phyloP scores from a whole-genome alignment of 2,888 invertebrate genomes.

The Cantharis flavilabris region DNA sequence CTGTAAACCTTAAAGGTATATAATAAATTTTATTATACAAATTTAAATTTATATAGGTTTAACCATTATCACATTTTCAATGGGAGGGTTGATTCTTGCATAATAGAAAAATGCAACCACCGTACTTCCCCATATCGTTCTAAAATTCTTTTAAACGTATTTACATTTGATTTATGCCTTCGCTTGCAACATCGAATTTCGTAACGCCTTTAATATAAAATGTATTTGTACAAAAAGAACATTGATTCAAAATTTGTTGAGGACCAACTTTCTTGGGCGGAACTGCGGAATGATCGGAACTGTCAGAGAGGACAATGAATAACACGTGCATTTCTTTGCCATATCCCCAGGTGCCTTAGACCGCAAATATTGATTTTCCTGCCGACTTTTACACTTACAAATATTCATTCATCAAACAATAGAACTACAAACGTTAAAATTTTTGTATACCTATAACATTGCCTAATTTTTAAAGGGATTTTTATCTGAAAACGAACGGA shows the following conservation, averaged over 20 bases:
- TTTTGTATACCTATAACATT: conserved; percentile 25
- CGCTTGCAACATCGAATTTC: conserved; percentile 4
- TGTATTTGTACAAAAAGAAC: neutral
- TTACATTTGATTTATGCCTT: conserved; percentile 28
- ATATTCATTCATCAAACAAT: conserved; percentile 15
- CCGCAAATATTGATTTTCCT: conserved; percentile 43
- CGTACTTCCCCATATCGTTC: conserved; percentile 27
- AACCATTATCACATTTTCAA: neutral
- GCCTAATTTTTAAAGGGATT: conserved; percentile 13
- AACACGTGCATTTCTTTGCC: conserved; percentile 31
- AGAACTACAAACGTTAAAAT: conserved; percentile 14
- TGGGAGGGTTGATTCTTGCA: conserved; percentile 15
- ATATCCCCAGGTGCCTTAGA: conserved; percentile 31
- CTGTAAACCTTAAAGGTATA: neutral
- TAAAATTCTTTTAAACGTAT: conserved; percentile 19
- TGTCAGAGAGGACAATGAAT: conserved; percentile 23
- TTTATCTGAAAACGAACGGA: conserved; percentile 18
- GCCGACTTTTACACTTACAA: conserved; percentile 33
- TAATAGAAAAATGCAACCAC: conserved; percentile 24
- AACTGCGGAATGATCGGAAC: conserved; percentile 26
- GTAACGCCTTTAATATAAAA: conserved; percentile 14
- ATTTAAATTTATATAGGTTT: neutral
- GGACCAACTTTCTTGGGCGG: conserved; percentile 23
- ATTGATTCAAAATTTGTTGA: conserved; percentile 5
- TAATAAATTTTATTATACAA: neutral